These are phyloP conservation scores for Itoplectis maculator DNA, from an alignment of 2,888 invertebrate species.

Conservation along the genomic window DNA sequence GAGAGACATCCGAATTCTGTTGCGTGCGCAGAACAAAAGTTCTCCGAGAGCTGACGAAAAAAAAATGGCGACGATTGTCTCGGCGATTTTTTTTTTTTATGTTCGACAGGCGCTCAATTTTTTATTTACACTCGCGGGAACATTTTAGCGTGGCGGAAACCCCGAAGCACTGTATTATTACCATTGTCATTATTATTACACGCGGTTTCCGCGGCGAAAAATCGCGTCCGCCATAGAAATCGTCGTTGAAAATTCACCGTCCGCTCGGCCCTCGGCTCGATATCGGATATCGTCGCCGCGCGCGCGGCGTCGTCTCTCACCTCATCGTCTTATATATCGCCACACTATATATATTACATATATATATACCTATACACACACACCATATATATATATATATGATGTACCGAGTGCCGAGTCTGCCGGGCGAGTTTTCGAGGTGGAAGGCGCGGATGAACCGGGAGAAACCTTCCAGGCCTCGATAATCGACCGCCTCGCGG, in stretches of 20 bases:
- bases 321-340: neutral
- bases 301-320: neutral
- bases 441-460: constrained; percentile 59
- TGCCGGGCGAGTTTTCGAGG: neutral
- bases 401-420: neutral
- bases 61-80: neutral
- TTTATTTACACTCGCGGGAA: too few species aligned
- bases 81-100: too few species aligned
- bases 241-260: neutral
- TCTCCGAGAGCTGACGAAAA: neutral
- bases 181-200: too few species aligned
- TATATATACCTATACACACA: too few species aligned
- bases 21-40: too few species aligned
- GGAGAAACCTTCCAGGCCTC: constrained; percentile 23
- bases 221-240: too few species aligned
- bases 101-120: too few species aligned
- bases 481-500: neutral
- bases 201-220: too few species aligned
- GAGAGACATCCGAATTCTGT: constrained; percentile 7
- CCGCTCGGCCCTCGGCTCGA: neutral
- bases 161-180: too few species aligned
- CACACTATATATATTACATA: too few species aligned
- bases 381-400: too few species aligned
- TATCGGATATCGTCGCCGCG: constrained; percentile 24
- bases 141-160: too few species aligned